These are phyloP conservation scores for Microchirus variegatus DNA, from an alignment of 2,797 vertebrate genomes.

Conservation along the genomic window DNA sequence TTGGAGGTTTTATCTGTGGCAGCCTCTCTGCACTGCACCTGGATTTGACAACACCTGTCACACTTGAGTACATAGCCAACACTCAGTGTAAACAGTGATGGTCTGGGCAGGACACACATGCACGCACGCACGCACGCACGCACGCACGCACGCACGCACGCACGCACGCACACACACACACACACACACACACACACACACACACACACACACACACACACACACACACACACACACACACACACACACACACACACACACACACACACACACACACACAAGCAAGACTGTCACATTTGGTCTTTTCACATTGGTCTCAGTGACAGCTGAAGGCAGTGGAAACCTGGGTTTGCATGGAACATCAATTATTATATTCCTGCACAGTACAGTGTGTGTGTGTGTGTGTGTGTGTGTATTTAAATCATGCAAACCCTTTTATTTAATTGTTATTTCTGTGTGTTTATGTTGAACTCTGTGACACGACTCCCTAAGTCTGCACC, in stretches of 20 bases:
- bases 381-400: constrained; percentile 32
- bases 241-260: too few relatives aligned
- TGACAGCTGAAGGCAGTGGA: background rate
- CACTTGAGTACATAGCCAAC: constrained; percentile 37
- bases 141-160: too few relatives aligned
- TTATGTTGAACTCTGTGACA: constrained; percentile 3
- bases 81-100: constrained; percentile 4
- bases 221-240: too few relatives aligned
- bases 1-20: constrained; percentile 37
- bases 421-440: constrained; percentile 41
- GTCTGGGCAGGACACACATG: too few relatives aligned
- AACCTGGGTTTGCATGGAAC: background rate
- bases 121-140: too few relatives aligned
- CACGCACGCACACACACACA: too few relatives aligned
- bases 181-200: too few relatives aligned
- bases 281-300: constrained; percentile 6
- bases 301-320: background rate
- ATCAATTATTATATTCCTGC: constrained; percentile 9
- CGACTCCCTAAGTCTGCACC: constrained; percentile 24
- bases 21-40: constrained; percentile 43
- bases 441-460: constrained; percentile 9
- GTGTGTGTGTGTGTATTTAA: constrained; percentile 21
- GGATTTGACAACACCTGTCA: constrained; percentile 59
- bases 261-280: too few relatives aligned
- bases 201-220: too few relatives aligned